Percentiles rank a stretch among this genome's conserved stretches.
phyloP scores from a whole-genome alignment of 2,113 vertebrate species.

The Erythrolamprus reginae region DNA sequence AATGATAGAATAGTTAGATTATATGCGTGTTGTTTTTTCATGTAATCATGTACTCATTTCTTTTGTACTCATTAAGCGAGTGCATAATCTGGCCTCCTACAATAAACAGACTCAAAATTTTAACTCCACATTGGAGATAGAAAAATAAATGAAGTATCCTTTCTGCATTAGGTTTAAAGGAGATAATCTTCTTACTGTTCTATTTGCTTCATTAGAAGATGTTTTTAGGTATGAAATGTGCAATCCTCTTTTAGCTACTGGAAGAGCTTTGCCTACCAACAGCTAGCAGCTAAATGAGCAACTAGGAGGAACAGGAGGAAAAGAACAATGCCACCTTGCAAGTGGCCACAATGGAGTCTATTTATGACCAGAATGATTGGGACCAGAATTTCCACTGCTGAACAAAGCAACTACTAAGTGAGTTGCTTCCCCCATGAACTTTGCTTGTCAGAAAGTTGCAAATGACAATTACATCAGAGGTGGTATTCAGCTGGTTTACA shows the following conservation, averaged over 20 bases:
- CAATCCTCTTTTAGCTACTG: conserved; percentile 19
- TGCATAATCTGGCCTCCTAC: not conserved
- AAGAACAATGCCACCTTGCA: not conserved
- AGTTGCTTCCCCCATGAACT: not conserved
- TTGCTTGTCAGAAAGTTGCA: not conserved
- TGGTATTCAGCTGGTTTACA: no score
- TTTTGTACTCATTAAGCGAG: not conserved
- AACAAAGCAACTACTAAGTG: not conserved
- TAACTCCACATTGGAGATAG: not conserved
- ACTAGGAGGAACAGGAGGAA: conserved; percentile 24
- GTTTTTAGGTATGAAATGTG: conserved; percentile 17
- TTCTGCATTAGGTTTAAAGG: conserved; percentile 12
- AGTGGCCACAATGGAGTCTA: not conserved
- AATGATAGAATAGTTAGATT: not conserved
- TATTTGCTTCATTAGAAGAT: conserved; percentile 18
- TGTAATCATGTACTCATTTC: not conserved
- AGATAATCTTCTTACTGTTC: conserved; percentile 17
- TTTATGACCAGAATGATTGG: not conserved
- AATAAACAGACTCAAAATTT: conserved; percentile 16
- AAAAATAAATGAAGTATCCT: conserved; percentile 14
- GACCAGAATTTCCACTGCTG: not conserved
- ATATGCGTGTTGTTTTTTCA: not conserved
- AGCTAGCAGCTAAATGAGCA: conserved; percentile 13
- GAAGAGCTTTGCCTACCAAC: conserved; percentile 16
- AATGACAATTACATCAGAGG: not conserved